Percentiles rank a stretch among this genome's conserved stretches.
These are phyloP conservation scores for Sparus aurata DNA, from an alignment of 2,797 vertebrate genomes.

Conservation along the genomic window DNA sequence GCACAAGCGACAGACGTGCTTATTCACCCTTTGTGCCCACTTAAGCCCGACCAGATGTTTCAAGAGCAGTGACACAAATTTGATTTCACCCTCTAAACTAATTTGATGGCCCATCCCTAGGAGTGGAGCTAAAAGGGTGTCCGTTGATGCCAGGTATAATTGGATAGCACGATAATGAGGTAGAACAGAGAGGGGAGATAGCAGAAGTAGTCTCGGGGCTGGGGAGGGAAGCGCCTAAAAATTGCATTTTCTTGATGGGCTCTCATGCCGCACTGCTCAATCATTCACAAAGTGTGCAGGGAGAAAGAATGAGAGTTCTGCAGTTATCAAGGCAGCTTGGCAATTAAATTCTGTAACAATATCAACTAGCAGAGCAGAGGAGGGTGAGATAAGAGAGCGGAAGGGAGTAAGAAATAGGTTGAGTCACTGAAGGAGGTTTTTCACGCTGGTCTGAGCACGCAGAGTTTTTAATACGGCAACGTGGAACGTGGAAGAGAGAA, in stretches of 20 bases:
- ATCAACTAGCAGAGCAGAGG: constrained; percentile 56
- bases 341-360: constrained; percentile 82
- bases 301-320: constrained; percentile 51
- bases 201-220: constrained; percentile 55
- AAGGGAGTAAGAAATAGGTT: constrained; percentile 39
- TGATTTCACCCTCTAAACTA: constrained; percentile 79
- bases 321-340: constrained; percentile 71
- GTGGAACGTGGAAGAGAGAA: constrained; percentile 12
- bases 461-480: constrained; percentile 46
- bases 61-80: constrained; percentile 78
- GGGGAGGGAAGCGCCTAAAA: constrained; percentile 61
- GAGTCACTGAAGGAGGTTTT: constrained; percentile 37
- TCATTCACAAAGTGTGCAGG: constrained; percentile 60
- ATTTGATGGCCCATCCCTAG: constrained; percentile 75
- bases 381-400: constrained; percentile 65
- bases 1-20: constrained; percentile 40
- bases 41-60: constrained; percentile 73
- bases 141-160: constrained; percentile 77
- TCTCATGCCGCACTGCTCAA: constrained; percentile 54
- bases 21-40: constrained; percentile 69
- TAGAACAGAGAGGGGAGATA: constrained; percentile 66
- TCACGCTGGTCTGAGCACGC: constrained; percentile 34
- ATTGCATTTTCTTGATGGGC: constrained; percentile 65
- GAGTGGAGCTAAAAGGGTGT: constrained; percentile 75
- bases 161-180: constrained; percentile 79